These are phyloP conservation scores for Parochlus steinenii DNA, from an alignment of 2,888 invertebrate genomes.

Conservation along the genomic window DNA sequence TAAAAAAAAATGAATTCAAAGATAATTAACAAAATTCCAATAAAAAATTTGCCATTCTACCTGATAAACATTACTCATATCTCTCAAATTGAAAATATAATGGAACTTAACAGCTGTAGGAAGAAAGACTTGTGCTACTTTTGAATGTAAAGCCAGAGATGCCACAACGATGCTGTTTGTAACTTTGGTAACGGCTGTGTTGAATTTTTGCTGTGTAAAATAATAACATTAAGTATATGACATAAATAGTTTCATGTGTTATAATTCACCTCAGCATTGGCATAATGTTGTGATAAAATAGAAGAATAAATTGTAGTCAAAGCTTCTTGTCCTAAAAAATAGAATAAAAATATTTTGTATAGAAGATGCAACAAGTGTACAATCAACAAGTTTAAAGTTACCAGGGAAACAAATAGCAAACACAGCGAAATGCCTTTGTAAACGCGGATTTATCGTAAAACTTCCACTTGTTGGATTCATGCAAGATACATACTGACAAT, in stretches of 20 bases:
- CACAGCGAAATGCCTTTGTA: slow-evolving; percentile 81
- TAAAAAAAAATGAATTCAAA: slow-evolving; percentile 26
- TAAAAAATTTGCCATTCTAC: no score
- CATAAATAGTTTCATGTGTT: no score
- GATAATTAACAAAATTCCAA: no score
- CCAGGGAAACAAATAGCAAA: slow-evolving; percentile 72
- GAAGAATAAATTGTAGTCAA: slow-evolving; percentile 76
- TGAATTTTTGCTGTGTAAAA: slow-evolving; percentile 67
- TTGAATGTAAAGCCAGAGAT: slow-evolving; percentile 70
- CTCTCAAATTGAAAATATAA: slow-evolving; percentile 89
- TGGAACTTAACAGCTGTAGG: slow-evolving; percentile 95
- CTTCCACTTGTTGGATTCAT: slow-evolving; percentile 98
- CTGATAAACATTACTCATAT: slow-evolving; percentile 90
- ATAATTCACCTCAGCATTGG: slow-evolving; percentile 68
- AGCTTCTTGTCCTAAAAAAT: slow-evolving; percentile 62
- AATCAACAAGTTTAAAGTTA: slow-evolving; percentile 26
- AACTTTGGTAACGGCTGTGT: slow-evolving; percentile 46
- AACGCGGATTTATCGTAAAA: slow-evolving; percentile 87
- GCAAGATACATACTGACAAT: slow-evolving; percentile 91
- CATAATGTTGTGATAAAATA: slow-evolving; percentile 72
- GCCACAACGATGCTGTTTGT: slow-evolving; percentile 59
- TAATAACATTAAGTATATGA: no score
- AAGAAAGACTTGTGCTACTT: slow-evolving; percentile 71
- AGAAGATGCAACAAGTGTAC: neutral
- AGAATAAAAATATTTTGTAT: slow-evolving; percentile 18